phyloP scores from a whole-genome alignment of 1,140 invertebrate species.

The Megathymus violae region DNA sequence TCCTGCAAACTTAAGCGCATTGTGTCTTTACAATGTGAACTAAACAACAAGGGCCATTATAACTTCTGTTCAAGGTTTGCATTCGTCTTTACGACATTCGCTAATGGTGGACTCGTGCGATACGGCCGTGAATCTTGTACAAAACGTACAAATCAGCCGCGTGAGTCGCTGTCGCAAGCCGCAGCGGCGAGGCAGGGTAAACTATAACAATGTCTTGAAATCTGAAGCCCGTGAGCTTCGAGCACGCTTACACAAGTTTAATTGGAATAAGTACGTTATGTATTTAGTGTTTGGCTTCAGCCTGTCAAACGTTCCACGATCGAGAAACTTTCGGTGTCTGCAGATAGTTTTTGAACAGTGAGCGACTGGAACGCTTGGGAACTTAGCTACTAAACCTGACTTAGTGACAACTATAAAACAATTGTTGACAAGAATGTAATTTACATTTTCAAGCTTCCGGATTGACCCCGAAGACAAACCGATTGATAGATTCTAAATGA shows the following conservation, averaged over 20 bases:
- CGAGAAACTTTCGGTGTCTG: conserved; percentile 18
- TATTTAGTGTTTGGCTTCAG: conserved; percentile 27
- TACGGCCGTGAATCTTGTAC: too few relatives aligned
- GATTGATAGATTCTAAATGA: too few relatives aligned
- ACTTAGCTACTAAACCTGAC: too few relatives aligned
- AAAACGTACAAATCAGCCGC: neutral
- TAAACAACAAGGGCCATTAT: conserved; percentile 20
- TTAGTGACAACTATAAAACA: too few relatives aligned
- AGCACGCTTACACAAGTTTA: conserved; percentile 25
- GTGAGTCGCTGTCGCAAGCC: neutral
- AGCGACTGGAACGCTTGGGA: neutral
- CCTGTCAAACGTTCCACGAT: conserved; percentile 17
- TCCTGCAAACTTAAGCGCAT: conserved; percentile 7
- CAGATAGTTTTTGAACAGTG: conserved; percentile 6
- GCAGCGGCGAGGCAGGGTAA: neutral
- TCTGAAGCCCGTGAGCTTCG: conserved; percentile 17
- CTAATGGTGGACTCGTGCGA: neutral
- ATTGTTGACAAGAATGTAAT: too few relatives aligned
- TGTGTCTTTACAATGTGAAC: conserved; percentile 5
- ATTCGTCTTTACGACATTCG: conserved; percentile 3
- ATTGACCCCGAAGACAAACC: too few relatives aligned
- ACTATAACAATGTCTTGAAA: conserved; percentile 27
- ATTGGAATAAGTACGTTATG: conserved; percentile 31
- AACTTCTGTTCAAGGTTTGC: conserved; percentile 13
- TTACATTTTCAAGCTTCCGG: too few relatives aligned